Evolutionary conservation across 2,797 vertebrate genomes (phyloP).

Genomic region (Heterohyrax brucei): DNA sequence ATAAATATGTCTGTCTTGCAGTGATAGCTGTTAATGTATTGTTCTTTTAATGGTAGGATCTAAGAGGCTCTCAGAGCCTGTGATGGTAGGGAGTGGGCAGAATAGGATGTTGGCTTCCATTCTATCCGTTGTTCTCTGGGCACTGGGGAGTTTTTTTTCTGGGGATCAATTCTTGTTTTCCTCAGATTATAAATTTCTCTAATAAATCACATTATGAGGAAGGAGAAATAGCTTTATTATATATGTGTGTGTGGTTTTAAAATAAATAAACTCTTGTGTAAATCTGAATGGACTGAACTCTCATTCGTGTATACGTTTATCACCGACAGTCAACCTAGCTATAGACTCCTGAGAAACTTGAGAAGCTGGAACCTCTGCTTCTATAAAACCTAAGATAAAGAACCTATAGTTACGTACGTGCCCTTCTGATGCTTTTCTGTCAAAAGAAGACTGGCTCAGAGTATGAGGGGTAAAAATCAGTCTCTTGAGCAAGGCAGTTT

Average conservation of each 20-base stretch:
- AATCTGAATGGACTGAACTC: slow-evolving; percentile 49
- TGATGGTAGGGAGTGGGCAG: neutral
- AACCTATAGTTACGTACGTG: neutral
- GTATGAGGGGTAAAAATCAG: neutral
- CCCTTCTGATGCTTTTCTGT: neutral
- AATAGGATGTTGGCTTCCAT: slow-evolving; percentile 32
- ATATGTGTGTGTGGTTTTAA: neutral
- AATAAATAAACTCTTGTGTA: neutral
- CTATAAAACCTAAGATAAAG: slow-evolving; percentile 33
- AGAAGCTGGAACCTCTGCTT: slow-evolving; percentile 37
- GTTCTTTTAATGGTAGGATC: slow-evolving; percentile 40
- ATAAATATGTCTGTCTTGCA: slow-evolving; percentile 53
- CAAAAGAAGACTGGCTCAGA: neutral
- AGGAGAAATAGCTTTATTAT: slow-evolving; percentile 51
- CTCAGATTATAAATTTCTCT: slow-evolving; percentile 34
- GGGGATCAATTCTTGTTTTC: neutral
- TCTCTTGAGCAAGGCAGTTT: neutral
- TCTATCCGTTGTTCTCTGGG: slow-evolving; percentile 22
- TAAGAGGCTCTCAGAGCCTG: neutral
- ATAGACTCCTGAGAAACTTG: slow-evolving; percentile 26
- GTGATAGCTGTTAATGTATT: slow-evolving; percentile 23
- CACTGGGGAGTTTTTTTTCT: neutral
- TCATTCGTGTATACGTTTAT: slow-evolving; percentile 38
- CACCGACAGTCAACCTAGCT: neutral
- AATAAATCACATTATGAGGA: slow-evolving; percentile 27